These are phyloP conservation scores for Morpho achilles DNA, from an alignment of 2,888 invertebrate genomes.

Conservation along the genomic window DNA sequence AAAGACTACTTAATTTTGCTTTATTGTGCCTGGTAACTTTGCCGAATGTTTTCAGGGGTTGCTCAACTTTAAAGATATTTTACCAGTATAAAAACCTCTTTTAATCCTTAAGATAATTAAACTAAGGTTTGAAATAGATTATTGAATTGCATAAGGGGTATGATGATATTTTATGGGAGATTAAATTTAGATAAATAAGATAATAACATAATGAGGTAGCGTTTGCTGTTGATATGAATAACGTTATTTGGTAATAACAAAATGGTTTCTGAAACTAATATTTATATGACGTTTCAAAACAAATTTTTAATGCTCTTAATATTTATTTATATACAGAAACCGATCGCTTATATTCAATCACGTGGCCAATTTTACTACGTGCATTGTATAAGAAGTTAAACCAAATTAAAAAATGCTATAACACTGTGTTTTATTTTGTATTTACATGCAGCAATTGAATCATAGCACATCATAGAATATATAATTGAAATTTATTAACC, in stretches of 20 bases:
- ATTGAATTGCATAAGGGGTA: slow-evolving; percentile 15
- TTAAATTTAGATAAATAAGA: slow-evolving; percentile 40
- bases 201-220: slow-evolving; percentile 29
- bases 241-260: neutral
- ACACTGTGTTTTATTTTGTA: too few species aligned
- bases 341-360: too few species aligned
- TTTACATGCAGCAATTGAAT: too few species aligned
- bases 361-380: too few species aligned
- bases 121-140: slow-evolving; percentile 30
- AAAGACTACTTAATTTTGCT: slow-evolving; percentile 1
- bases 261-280: too few species aligned
- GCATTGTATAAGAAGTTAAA: too few species aligned
- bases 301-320: too few species aligned
- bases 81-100: slow-evolving; percentile 24
- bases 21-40: neutral
- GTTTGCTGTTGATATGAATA: slow-evolving; percentile 30
- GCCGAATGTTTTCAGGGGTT: slow-evolving; percentile 32
- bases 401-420: too few species aligned
- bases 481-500: too few species aligned
- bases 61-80: slow-evolving; percentile 28
- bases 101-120: slow-evolving; percentile 28
- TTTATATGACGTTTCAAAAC: too few species aligned
- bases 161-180: slow-evolving; percentile 32
- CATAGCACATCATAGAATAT: too few species aligned
- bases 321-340: too few species aligned